Evolutionary conservation across 2,797 vertebrate species (phyloP).

Genomic region (Pampus argenteus): DNA sequence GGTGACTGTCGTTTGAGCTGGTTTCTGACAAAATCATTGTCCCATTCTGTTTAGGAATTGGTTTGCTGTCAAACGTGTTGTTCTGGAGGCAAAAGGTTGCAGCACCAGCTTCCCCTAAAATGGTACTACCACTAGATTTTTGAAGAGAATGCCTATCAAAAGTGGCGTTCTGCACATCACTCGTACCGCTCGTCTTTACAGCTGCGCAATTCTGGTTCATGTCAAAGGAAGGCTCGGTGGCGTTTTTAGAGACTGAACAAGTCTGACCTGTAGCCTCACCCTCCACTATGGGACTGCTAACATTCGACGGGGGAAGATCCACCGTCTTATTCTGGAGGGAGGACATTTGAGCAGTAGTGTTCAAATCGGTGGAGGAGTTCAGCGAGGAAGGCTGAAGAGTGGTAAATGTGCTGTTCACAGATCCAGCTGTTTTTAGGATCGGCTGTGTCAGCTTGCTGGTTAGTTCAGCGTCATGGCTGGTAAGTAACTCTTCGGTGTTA

Average conservation of each 20-base stretch:
- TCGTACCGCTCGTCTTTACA: not conserved
- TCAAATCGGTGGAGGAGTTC: constrained; percentile 4
- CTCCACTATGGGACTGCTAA: not conserved
- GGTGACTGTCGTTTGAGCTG: not conserved
- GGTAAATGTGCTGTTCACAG: constrained; percentile 42
- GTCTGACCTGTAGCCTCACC: not conserved
- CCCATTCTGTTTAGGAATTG: constrained; percentile 30
- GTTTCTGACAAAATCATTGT: constrained; percentile 57
- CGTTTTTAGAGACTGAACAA: not conserved
- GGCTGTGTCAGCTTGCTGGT: not conserved
- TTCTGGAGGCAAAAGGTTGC: constrained; percentile 17
- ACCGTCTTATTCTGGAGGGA: constrained; percentile 41
- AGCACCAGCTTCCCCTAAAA: constrained; percentile 3
- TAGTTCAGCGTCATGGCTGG: not conserved
- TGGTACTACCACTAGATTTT: constrained; percentile 9
- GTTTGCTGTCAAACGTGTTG: constrained; percentile 52
- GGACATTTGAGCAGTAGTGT: not conserved
- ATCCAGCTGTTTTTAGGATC: constrained; percentile 1
- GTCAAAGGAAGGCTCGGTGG: constrained; percentile 5
- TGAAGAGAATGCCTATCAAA: constrained; percentile 44
- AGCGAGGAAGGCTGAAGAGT: not conserved
- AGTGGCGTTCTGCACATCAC: constrained; percentile 33
- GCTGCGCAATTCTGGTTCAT: constrained; percentile 5
- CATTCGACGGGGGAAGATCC: constrained; percentile 36
- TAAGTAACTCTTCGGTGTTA: constrained; percentile 1